Evolutionary conservation across 2,797 vertebrate genomes (phyloP).

Genomic region (Gadopsis bispinosus): DNA sequence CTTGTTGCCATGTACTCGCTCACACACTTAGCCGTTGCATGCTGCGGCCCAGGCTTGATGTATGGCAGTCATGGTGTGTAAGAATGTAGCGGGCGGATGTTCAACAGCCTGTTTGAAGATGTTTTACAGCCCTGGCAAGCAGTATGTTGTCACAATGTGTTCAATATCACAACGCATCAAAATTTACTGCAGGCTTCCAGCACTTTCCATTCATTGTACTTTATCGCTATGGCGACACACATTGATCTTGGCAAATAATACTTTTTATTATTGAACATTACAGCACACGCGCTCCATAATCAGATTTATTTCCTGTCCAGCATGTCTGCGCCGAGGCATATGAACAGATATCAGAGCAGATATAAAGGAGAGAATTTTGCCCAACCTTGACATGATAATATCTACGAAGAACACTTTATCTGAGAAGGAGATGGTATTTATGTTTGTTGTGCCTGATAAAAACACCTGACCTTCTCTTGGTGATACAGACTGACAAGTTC

Average conservation of each 20-base stretch:
- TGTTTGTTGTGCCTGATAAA: constrained; percentile 55
- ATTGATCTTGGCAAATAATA: constrained; percentile 85
- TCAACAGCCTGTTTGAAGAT: constrained; percentile 81
- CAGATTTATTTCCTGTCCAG: constrained; percentile 81
- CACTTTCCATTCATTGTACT: constrained; percentile 83
- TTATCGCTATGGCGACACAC: constrained; percentile 79
- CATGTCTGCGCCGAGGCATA: constrained; percentile 55
- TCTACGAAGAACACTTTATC: constrained; percentile 63
- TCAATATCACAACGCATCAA: constrained; percentile 83
- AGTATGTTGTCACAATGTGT: constrained; percentile 83
- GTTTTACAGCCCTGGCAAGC: constrained; percentile 81
- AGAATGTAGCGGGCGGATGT: constrained; percentile 72
- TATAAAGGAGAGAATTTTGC: constrained; percentile 46
- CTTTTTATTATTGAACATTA: constrained; percentile 86
- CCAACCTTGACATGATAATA: constrained; percentile 59
- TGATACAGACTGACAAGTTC: constrained; percentile 59
- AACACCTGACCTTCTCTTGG: constrained; percentile 69
- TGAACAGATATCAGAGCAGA: constrained; percentile 65
- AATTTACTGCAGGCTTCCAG: constrained; percentile 81
- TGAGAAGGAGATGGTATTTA: constrained; percentile 61
- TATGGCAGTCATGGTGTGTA: constrained; percentile 70
- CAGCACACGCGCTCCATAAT: constrained; percentile 73
- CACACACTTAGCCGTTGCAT: constrained; percentile 68
- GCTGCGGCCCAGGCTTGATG: constrained; percentile 68
- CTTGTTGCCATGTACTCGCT: constrained; percentile 65